phyloP scores from a whole-genome alignment of 2,888 invertebrate species.

The Linyphia triangularis region DNA sequence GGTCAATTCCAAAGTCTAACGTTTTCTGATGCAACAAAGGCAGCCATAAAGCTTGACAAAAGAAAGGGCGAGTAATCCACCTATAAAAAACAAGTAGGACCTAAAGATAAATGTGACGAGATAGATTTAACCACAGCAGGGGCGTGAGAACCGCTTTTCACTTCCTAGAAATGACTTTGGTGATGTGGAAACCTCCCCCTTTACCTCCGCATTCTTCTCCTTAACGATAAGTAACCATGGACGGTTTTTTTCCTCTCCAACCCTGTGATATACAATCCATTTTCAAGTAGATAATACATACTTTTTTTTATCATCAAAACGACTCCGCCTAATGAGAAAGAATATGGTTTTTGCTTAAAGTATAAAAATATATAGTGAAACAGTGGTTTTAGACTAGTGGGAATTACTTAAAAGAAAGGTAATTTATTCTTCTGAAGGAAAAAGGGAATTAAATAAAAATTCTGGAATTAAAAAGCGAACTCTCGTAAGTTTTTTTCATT shows the following conservation, averaged over 20 bases:
- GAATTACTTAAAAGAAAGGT: too few relatives aligned
- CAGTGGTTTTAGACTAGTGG: too few relatives aligned
- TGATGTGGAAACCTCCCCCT: neutral
- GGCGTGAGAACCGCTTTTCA: neutral
- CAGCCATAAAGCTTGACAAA: neutral
- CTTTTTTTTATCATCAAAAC: neutral
- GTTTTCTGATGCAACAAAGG: too few relatives aligned
- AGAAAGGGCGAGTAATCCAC: neutral
- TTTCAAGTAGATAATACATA: neutral
- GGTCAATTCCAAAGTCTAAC: too few relatives aligned
- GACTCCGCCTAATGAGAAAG: neutral
- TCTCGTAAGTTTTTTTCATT: too few relatives aligned
- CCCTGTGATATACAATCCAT: neutral
- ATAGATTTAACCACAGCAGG: neutral
- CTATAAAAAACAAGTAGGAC: neutral
- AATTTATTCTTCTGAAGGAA: too few relatives aligned
- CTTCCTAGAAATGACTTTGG: neutral
- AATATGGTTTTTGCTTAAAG: neutral
- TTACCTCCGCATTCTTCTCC: neutral
- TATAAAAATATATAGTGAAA: too few relatives aligned
- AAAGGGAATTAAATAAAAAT: too few relatives aligned
- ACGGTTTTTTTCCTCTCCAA: neutral
- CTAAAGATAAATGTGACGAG: neutral
- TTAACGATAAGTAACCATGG: neutral
- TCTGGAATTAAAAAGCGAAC: too few relatives aligned